Evolutionary conservation across 2,113 vertebrate species (phyloP).

Genomic region (Cervus canadensis): DNA sequence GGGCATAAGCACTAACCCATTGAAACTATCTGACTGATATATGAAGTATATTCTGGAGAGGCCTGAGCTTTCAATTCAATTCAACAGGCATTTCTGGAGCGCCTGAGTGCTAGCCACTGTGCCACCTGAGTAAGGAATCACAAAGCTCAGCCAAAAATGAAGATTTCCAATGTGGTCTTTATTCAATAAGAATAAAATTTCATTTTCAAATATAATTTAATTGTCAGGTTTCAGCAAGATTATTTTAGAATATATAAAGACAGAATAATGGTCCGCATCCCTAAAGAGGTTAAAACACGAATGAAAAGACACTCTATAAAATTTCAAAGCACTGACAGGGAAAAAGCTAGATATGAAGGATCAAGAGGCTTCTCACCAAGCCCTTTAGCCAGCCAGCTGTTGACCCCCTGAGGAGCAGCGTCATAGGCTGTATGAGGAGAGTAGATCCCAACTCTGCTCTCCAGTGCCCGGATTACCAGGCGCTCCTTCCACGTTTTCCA

Average conservation of each 20-base stretch:
- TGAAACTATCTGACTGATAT: not conserved
- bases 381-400: slow-evolving; percentile 89
- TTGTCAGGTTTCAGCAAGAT: not conserved
- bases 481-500: slow-evolving; percentile 92
- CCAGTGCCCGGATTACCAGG: slow-evolving; percentile 88
- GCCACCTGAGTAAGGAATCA: not conserved
- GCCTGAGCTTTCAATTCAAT: not conserved
- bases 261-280: not conserved
- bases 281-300: not conserved
- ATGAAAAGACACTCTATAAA: not conserved
- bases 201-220: not conserved
- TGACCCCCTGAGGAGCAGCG: slow-evolving; percentile 88
- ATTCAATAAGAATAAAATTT: not conserved
- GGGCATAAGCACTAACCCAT: not conserved
- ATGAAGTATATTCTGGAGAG: not conserved
- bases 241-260: not conserved
- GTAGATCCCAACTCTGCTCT: slow-evolving; percentile 90
- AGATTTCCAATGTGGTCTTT: not conserved
- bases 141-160: not conserved
- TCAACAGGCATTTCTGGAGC: not conserved
- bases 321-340: not conserved
- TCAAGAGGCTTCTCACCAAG: slow-evolving; percentile 80
- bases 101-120: not conserved
- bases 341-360: not conserved
- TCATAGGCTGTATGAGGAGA: slow-evolving; percentile 95